Percentiles rank a stretch among this genome's conserved stretches.
phyloP scores from a whole-genome alignment of 2,113 vertebrate species.

The Meles meles region DNA sequence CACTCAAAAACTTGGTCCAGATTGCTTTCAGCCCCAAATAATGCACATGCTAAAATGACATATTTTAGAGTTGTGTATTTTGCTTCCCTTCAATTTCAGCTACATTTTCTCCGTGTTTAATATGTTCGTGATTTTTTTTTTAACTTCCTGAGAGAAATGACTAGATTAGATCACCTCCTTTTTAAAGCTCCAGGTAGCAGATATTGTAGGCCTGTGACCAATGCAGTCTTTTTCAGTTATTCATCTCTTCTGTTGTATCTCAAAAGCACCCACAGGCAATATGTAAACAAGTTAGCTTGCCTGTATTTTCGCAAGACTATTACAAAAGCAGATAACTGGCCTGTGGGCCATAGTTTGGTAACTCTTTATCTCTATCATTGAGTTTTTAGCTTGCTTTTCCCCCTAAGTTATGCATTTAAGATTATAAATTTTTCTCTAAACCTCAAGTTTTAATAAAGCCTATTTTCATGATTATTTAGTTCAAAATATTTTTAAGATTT shows the following conservation, averaged over 20 bases:
- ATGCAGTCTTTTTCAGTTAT: background rate
- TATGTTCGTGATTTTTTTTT: background rate
- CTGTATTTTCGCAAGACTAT: background rate
- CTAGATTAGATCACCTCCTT: background rate
- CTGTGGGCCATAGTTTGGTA: background rate
- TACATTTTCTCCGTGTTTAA: background rate
- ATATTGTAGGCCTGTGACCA: background rate
- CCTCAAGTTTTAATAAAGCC: background rate
- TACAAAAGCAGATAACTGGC: background rate
- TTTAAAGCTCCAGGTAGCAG: background rate
- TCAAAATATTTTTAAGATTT: background rate
- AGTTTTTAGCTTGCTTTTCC: background rate
- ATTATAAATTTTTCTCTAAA: background rate
- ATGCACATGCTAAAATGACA: background rate
- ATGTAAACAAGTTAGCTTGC: background rate
- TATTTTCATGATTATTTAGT: background rate
- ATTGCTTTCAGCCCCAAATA: too few relatives aligned
- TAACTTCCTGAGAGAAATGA: background rate
- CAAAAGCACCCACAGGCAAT: background rate
- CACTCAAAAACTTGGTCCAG: too few relatives aligned
- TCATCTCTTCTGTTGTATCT: background rate
- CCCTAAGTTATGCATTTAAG: background rate
- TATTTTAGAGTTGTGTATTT: background rate
- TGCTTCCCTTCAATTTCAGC: background rate
- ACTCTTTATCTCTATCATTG: background rate